Conservation (phyloP, 2,888 invertebrate species). For the Ectemnius cavifrons region DNA sequence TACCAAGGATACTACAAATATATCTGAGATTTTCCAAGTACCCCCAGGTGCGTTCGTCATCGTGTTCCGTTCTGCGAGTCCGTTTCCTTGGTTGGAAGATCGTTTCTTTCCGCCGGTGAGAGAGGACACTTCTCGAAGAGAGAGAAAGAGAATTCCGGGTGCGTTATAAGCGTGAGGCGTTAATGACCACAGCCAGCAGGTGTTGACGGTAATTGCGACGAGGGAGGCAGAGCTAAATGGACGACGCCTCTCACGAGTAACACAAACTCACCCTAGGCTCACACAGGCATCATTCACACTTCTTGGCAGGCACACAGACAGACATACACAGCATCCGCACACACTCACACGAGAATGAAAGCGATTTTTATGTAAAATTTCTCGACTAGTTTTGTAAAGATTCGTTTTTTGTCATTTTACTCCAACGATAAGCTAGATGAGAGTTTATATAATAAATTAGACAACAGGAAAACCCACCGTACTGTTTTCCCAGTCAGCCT, state of each 20-base stretch:
- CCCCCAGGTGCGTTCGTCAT: neutral
- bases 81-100: neutral
- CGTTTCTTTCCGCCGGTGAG: conserved; percentile 1
- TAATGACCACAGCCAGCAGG: too few species aligned
- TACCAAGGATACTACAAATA: conserved; percentile 45
- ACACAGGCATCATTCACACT: too few species aligned
- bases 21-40: conserved; percentile 44
- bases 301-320: too few species aligned
- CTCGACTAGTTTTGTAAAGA: conserved; percentile 48
- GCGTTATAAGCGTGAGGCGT: too few species aligned
- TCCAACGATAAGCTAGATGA: conserved; percentile 43
- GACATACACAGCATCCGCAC: too few species aligned
- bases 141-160: neutral
- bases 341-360: conserved; percentile 26
- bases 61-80: neutral
- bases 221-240: too few species aligned
- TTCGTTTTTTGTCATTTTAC: conserved; percentile 42
- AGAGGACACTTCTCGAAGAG: neutral
- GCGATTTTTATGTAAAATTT: conserved; percentile 49
- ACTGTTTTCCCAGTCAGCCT: neutral
- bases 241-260: too few species aligned
- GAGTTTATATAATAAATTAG: conserved; percentile 38
- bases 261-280: too few species aligned
- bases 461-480: neutral
- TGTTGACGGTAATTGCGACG: too few species aligned